Evolutionary conservation across 2,888 invertebrate genomes (phyloP), one percentile per base, ranked within the genome.

Genomic region (Panorpa germanica): DNA sequence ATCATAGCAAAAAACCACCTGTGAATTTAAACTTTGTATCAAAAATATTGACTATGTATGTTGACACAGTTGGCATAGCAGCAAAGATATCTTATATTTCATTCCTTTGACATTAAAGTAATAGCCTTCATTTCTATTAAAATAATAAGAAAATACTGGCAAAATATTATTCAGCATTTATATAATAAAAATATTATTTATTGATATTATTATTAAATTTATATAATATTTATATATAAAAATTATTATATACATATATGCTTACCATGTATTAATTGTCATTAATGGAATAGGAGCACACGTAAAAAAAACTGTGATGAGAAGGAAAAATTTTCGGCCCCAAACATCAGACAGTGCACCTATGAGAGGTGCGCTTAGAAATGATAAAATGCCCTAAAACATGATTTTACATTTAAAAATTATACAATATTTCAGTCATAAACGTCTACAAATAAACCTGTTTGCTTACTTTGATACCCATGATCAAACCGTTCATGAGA

Each of bases 1-100:
- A 96, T 88, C 80, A 96, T 85, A 35, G 95, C 91, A 59, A 98
- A 98, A 59, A 96, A 98, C 91, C 91, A 95, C 66, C 68, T 68
- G 41, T 40, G 28, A 37, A 19, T 29, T 35, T 32, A 29, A 22
- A 33, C 16, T 11, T 20, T 12, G 27, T 9, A 35, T 14, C 18
- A 25, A n/a, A 29, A 7, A 19, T 16, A 9, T n/a, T n/a, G n/a
- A 18, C 9, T 16, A 3, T 32, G 11, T 20, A n/a, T 25, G 3
- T 34, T 17, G 29, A 31, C n/a, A 18, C 19, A 19, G 18, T 14
- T 25, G 21, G 27, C n/a, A n/a, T n/a, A n/a, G n/a, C n/a, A n/a
- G n/a, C n/a, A n/a, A n/a, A n/a, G n/a, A n/a, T n/a, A n/a, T n/a
- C n/a, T n/a, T n/a, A n/a, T n/a, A n/a, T n/a, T n/a, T n/a, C n/a